Evolutionary conservation across 2,113 vertebrate species (phyloP), one percentile per base, ranked within the genome.

Genomic region (Chaetura pelagica): DNA sequence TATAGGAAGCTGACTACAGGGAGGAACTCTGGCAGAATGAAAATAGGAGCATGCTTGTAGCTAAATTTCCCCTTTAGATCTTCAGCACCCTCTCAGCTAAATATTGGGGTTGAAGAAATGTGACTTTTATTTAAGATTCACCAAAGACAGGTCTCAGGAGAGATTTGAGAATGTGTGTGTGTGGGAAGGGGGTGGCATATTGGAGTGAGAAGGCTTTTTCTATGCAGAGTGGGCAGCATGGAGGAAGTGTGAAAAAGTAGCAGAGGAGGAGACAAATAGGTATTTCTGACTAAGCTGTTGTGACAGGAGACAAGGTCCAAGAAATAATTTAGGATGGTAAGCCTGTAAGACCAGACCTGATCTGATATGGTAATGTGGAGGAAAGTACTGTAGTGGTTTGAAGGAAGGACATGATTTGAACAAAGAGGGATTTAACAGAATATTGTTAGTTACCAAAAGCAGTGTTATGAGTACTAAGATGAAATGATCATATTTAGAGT

Each of bases 201-300:
- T 93, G 93, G 71, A 96, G 59, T 73, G 89, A 89, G 77, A 87
- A 91, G 66, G 62, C n/a, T 93, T 90, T 93, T 81, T 89, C 57
- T 27, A 79, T 73, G 13, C 15, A 6, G 71, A 94, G 95, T 96
- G 75, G 96, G 96, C 75, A 94, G 93, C 8, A 17, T 4, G 59
- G 91, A 91, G 91, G 94, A 96, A 87, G 96, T 94, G 94, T 91
- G 94, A 96, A 97, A 83, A 91, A 87, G 89, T 55, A 66, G 55
- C 74, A 76, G 62, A 81, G 86, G 26, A 94, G 42, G 57, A 90
- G 91, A 81, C 64, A 91, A 94, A 89, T 27, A 61, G 89, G 81
- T 54, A 66, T 91, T 94, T 96, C 81, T 96, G 93, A 94, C 80
- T 96, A 96, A 96, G 81, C 8, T 68, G 89, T 79, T 91, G 52